Conservation (phyloP, 1,140 invertebrate species). For the Helicoverpa zea region DNA sequence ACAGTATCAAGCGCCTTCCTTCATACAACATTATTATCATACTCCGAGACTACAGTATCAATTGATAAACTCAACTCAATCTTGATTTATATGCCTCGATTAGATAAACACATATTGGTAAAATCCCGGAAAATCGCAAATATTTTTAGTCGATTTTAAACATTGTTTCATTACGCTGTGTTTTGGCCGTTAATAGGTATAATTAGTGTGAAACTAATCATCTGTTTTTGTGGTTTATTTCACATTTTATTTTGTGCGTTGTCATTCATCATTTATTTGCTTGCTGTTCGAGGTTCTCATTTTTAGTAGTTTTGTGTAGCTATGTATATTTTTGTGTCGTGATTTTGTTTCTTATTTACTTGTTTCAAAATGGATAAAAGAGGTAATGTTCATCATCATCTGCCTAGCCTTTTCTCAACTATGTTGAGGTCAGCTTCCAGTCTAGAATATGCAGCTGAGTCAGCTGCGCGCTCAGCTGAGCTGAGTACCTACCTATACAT, state of each 20-base stretch:
- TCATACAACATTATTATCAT: constrained; percentile 10
- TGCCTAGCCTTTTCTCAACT: too few species aligned
- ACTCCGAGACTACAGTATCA: constrained; percentile 23
- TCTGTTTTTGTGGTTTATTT: background rate
- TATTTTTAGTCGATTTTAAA: constrained; percentile 18
- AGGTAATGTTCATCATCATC: background rate
- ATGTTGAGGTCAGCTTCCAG: background rate
- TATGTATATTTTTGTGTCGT: background rate
- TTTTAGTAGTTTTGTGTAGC: background rate
- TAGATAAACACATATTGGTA: constrained; percentile 52
- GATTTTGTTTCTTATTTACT: background rate
- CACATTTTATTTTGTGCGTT: background rate
- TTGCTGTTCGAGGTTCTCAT: background rate
- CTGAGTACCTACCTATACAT: too few species aligned
- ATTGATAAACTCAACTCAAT: constrained; percentile 58
- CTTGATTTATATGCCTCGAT: constrained; percentile 61
- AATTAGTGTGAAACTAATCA: background rate
- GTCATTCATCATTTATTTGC: background rate
- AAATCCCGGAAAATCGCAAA: constrained; percentile 45
- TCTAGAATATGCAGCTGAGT: background rate
- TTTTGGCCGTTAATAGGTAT: constrained; percentile 33
- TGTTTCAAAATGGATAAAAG: background rate
- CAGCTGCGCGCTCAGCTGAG: too few species aligned
- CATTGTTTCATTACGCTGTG: background rate
- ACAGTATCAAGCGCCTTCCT: background rate